phyloP scores from a whole-genome alignment of 2,113 vertebrate species.

The Kryptolebias marmoratus region DNA sequence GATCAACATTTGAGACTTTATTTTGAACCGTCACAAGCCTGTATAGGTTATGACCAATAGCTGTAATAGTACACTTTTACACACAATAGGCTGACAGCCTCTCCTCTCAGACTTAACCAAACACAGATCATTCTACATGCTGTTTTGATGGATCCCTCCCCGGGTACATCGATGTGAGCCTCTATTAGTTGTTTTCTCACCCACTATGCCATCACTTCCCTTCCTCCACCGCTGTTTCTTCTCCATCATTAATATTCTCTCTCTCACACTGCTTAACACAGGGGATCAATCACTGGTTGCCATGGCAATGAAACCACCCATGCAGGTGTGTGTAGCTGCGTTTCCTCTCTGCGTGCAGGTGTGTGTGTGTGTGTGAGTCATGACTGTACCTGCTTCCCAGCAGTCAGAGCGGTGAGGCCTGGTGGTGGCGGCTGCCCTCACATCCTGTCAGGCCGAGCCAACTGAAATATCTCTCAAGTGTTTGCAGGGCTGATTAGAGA shows the following conservation, averaged over 20 bases:
- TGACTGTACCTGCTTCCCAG: conserved; percentile 42
- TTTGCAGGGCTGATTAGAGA: background rate
- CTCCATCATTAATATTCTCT: conserved; percentile 60
- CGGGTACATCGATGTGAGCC: conserved; percentile 24
- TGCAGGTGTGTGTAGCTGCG: conserved; percentile 44
- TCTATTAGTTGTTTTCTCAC: conserved; percentile 42
- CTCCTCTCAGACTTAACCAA: conserved; percentile 29
- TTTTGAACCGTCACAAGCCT: background rate
- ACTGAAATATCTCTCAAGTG: conserved; percentile 37
- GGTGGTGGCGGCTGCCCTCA: conserved; percentile 36
- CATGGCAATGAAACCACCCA: conserved; percentile 68
- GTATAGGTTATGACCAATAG: background rate
- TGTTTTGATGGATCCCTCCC: conserved; percentile 46
- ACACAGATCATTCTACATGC: conserved; percentile 35
- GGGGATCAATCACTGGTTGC: conserved; percentile 78
- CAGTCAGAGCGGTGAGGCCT: conserved; percentile 51
- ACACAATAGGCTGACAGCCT: conserved; percentile 6
- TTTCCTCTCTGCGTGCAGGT: background rate
- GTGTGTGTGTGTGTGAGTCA: conserved; percentile 7
- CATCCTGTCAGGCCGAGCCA: conserved; percentile 42
- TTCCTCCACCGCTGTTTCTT: conserved; percentile 27
- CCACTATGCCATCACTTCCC: conserved; percentile 35
- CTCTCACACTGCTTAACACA: conserved; percentile 58
- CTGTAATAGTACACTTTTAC: background rate
- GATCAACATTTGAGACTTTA: background rate